Conservation (phyloP, 2,113 vertebrate species). For the Panthera leo region DNA sequence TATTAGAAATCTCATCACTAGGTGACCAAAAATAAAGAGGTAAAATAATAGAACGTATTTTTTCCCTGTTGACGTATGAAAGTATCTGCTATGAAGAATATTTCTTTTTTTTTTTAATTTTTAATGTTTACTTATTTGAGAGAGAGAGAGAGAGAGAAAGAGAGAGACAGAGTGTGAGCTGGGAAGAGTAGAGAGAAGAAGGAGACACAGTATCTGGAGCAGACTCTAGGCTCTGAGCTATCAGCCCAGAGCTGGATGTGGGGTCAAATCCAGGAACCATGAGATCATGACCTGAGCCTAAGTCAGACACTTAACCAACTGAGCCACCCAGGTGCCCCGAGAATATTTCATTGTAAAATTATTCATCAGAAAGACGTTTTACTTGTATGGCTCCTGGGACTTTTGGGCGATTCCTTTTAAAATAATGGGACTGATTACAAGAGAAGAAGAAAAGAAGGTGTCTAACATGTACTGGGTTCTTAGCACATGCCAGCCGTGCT, state of each 20-base stretch:
- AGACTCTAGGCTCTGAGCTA: no score
- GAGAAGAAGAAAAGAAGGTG: background rate
- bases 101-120: background rate
- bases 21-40: background rate
- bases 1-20: background rate
- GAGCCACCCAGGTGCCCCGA: background rate
- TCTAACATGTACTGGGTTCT: background rate
- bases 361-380: background rate
- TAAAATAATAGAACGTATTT: background rate
- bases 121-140: no score
- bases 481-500: background rate
- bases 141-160: no score
- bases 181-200: no score
- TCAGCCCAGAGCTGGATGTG: no score
- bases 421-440: background rate
- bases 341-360: background rate
- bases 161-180: no score
- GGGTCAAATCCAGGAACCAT: no score
- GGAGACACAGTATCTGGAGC: no score
- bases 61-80: background rate
- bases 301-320: no score
- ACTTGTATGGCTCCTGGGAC: background rate
- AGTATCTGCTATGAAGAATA: background rate
- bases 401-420: background rate
- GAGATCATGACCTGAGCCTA: no score